Evolutionary conservation across 2,888 invertebrate species (phyloP).

Genomic region (Eurois occulta): DNA sequence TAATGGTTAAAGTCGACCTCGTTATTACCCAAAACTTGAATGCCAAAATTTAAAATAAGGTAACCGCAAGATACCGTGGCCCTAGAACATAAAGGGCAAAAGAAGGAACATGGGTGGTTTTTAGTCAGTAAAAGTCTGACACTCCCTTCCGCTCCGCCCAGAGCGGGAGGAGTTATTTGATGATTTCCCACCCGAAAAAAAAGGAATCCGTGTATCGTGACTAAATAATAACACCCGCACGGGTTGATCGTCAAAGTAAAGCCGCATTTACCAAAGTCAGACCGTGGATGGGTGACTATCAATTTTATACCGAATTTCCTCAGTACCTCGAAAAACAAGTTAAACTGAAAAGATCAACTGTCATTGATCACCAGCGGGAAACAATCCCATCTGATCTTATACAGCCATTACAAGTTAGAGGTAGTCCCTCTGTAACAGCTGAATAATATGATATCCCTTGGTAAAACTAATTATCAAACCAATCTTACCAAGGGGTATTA

Average conservation of each 20-base stretch:
- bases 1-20: background rate
- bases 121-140: no score
- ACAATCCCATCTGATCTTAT: background rate
- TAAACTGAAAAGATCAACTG: fast-evolving
- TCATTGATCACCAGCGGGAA: no score
- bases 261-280: background rate
- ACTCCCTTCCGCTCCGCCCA: no score
- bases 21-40: background rate
- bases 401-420: no score
- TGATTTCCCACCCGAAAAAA: no score
- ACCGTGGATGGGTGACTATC: background rate
- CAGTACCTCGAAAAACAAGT: background rate
- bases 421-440: no score
- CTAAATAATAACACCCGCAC: background rate
- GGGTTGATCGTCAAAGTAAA: background rate
- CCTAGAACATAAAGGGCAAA: no score
- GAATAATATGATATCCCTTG: no score
- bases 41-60: background rate
- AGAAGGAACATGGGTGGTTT: no score
- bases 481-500: background rate
- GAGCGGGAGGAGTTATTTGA: no score
- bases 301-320: background rate
- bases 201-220: background rate
- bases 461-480: background rate
- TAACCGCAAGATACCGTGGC: no score